Conservation (phyloP, 2,797 vertebrate genomes). For the Sebastes dallii region DNA sequence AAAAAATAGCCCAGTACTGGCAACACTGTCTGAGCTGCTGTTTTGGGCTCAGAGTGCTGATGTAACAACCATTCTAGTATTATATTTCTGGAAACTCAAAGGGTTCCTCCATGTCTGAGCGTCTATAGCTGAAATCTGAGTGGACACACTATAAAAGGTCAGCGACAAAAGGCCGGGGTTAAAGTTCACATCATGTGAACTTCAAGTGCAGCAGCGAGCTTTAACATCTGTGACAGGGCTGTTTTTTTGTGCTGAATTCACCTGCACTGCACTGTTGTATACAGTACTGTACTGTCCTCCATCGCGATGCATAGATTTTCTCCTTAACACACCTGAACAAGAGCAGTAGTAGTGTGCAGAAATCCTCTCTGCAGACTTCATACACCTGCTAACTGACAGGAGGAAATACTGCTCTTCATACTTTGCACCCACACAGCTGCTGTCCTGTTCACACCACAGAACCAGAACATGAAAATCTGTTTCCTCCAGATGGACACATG, state of each 20-base stretch:
- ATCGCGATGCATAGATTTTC: not conserved
- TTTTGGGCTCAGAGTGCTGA: not conserved
- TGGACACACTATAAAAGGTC: not conserved
- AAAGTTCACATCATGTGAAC: not conserved
- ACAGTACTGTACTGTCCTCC: not conserved
- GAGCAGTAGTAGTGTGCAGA: not conserved
- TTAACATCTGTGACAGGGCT: not conserved
- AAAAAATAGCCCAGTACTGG: not conserved
- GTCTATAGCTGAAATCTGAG: not conserved
- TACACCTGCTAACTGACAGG: slow-evolving; percentile 32
- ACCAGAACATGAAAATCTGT: slow-evolving; percentile 46
- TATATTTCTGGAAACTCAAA: not conserved
- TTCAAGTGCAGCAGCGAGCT: not conserved
- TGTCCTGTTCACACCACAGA: slow-evolving; percentile 45
- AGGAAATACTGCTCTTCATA: not conserved
- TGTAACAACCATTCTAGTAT: not conserved
- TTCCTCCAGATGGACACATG: slow-evolving; percentile 65
- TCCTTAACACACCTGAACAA: not conserved
- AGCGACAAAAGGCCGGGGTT: not conserved
- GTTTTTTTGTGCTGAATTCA: not conserved
- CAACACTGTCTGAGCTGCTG: not conserved
- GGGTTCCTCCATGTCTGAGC: not conserved
- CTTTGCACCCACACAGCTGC: slow-evolving; percentile 61
- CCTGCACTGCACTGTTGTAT: not conserved
- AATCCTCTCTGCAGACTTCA: slow-evolving; percentile 5